A percentile compares a stretch with the other conserved stretches of the same genome.
Conservation (phyloP, 35 echinoderm and acorn worm species). For the Nesometra sesokonis region DNA sequence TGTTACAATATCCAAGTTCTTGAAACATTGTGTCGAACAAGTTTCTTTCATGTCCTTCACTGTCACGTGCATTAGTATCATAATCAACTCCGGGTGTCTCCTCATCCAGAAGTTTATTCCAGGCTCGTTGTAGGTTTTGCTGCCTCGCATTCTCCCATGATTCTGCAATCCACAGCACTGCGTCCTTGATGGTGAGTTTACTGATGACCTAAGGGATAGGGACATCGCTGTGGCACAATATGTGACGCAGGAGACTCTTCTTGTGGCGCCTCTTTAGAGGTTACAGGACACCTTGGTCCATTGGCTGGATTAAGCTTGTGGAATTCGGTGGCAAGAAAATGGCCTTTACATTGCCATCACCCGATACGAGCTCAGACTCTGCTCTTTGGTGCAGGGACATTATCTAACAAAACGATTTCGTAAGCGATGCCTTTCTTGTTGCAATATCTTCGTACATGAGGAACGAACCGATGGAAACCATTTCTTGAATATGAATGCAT, state of each 20-base stretch:
- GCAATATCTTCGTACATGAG: background rate
- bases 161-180: background rate
- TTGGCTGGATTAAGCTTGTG: constrained; percentile 10
- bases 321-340: too few relatives aligned
- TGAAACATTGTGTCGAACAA: too few relatives aligned
- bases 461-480: constrained; percentile 3
- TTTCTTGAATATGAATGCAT: background rate
- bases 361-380: background rate
- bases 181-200: background rate
- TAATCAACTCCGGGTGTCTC: too few relatives aligned
- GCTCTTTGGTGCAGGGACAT: constrained; percentile 14
- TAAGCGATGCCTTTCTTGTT: background rate
- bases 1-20: too few relatives aligned
- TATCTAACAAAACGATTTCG: constrained; percentile 7
- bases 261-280: background rate
- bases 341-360: too few relatives aligned
- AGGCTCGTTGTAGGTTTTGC: too few relatives aligned
- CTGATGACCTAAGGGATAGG: background rate
- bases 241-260: background rate
- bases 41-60: too few relatives aligned
- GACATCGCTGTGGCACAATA: background rate
- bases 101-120: too few relatives aligned
- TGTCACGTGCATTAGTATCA: too few relatives aligned
- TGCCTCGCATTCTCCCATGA: background rate
- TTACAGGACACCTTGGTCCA: too few relatives aligned